Conservation (phyloP, 1,140 invertebrate species). For the Pseudomyrmex concolor region DNA sequence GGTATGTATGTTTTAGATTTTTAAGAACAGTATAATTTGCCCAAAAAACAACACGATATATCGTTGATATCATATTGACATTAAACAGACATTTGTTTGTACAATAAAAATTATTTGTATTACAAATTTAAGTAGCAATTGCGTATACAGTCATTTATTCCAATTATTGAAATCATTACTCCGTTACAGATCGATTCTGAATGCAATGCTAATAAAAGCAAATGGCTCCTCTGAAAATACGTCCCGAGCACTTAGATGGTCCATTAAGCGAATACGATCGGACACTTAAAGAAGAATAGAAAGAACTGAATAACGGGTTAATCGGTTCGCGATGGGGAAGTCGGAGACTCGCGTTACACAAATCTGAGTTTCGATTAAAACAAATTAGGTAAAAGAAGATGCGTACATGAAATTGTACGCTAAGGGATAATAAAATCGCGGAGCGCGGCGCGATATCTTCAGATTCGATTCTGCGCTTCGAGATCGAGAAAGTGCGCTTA, state of each 20-base stretch:
- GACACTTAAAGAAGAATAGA: conserved; percentile 3
- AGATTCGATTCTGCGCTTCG: conserved; percentile 13
- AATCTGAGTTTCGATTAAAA: background rate
- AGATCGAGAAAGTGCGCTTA: conserved; percentile 39
- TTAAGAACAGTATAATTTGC: too few species aligned
- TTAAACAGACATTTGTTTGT: too few species aligned
- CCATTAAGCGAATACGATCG: background rate
- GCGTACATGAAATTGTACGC: background rate
- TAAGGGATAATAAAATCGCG: background rate
- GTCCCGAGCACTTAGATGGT: background rate
- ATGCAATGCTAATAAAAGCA: too few species aligned
- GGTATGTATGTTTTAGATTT: background rate
- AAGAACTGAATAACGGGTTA: background rate
- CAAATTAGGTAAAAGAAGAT: too few species aligned
- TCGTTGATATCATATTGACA: too few species aligned
- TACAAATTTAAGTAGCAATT: too few species aligned
- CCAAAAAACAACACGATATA: too few species aligned
- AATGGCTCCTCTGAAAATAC: too few species aligned
- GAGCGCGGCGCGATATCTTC: conserved; percentile 4
- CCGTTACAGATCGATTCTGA: too few species aligned
- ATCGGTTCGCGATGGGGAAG: background rate
- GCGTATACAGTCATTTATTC: too few species aligned
- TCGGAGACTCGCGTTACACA: background rate
- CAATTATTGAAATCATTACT: too few species aligned
- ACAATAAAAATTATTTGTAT: too few species aligned